Evolutionary conservation across 1,140 invertebrate genomes (phyloP), one percentile per base, ranked within the genome.

Genomic region (Pinna nobilis): DNA sequence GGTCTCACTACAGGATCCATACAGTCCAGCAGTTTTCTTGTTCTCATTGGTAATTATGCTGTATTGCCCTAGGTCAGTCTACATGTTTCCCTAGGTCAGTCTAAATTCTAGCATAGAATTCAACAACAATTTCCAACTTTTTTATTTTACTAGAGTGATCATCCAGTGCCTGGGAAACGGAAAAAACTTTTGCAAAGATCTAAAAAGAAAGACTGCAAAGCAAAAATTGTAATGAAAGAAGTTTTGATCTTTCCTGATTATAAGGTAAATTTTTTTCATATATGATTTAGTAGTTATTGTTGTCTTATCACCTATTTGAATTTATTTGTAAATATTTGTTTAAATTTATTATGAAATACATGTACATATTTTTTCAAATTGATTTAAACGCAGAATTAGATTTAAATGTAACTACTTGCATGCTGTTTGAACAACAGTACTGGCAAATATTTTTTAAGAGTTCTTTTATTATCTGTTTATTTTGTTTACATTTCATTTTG

Each of bases 201-300:
- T 5, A 69, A 57, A 44, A 59, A 69, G 66, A 69, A 69, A 65
- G 53, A 35, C 2, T 69, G 51, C 33, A 33, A 33, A 47, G 66
- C 66, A 13, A 69, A 69, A 50, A 55, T 57, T 0, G 6, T 57
- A 7, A 69, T 69, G 51, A 57, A 57, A 44, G 66, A 59, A 59
- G 66, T 69, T 41, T 28, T 69, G 25, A 13, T 53, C 9, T 69
- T 69, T 39, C 66, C 51, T 30, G 51, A 69, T 23, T 69, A 57
- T 44, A 44, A 59, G 51, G 53, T 69, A 41, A 39, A 13, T 44
- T 23, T 57, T 15, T 20, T 13, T 65, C 20, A 44, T 25, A 9
- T 25, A 41, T 64, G 13, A n/a, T 18, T 13, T 11, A n/a, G 20
- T 64, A 30, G 6, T 15, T 64, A 28, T 47, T 64, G 28, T 13